Evolutionary conservation across 2,888 invertebrate species (phyloP).

Genomic region (Nysson spinosus): DNA sequence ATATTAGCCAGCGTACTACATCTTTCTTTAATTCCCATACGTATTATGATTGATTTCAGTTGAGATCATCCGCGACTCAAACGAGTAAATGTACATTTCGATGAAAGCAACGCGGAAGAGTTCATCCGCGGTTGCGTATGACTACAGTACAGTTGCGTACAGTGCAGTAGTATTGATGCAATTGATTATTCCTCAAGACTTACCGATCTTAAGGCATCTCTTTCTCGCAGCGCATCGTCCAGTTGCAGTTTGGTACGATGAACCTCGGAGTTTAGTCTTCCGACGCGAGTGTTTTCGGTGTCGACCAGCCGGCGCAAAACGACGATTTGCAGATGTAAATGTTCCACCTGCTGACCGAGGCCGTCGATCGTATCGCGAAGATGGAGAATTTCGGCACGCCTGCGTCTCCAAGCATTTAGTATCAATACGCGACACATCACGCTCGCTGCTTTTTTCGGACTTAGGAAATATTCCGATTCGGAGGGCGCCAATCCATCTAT

Average conservation of each 20-base stretch:
- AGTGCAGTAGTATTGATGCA: neutral
- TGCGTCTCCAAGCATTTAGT: constrained; percentile 79
- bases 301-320: constrained; percentile 81
- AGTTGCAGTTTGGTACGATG: constrained; percentile 78
- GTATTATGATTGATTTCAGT: too few species aligned
- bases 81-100: too few species aligned
- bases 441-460: constrained; percentile 74
- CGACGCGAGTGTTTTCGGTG: constrained; percentile 80
- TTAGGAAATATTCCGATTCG: constrained; percentile 24
- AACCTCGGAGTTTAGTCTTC: constrained; percentile 77
- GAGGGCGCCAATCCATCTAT: constrained; percentile 40
- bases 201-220: constrained; percentile 75
- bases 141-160: too few species aligned
- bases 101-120: too few species aligned
- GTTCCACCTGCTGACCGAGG: constrained; percentile 78
- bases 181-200: constrained; percentile 2
- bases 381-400: constrained; percentile 78
- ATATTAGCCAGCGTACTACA: too few species aligned
- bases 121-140: too few species aligned
- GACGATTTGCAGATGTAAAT: constrained; percentile 80
- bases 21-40: too few species aligned
- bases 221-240: constrained; percentile 78
- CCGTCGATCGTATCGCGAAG: constrained; percentile 78
- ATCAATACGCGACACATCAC: constrained; percentile 78
- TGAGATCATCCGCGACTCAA: too few species aligned